Percentiles rank a stretch among this genome's conserved stretches.
phyloP scores from a whole-genome alignment of 2,113 vertebrate genomes.

The Pterocles gutturalis region DNA sequence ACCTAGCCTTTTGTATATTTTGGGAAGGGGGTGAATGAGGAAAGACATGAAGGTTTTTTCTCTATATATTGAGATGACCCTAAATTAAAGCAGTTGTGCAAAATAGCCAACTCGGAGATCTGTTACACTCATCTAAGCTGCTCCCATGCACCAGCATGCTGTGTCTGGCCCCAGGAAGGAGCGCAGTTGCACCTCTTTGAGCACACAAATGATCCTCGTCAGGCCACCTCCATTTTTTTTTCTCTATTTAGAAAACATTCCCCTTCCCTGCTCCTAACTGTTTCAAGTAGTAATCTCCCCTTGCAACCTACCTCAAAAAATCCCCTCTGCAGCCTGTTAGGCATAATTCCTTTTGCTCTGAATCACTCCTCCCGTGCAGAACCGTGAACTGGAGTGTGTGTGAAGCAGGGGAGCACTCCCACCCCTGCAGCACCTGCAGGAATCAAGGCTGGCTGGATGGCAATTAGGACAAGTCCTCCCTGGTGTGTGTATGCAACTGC shows the following conservation, averaged over 20 bases:
- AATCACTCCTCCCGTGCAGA: neutral
- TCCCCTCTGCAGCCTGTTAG: neutral
- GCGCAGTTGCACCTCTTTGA: neutral
- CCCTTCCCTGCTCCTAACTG: neutral
- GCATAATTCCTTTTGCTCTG: neutral
- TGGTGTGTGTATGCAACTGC: neutral
- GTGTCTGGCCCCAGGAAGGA: neutral
- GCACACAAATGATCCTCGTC: neutral
- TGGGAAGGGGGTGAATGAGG: neutral
- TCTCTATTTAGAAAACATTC: neutral
- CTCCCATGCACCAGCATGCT: accelerated
- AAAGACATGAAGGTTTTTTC: neutral
- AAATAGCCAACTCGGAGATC: neutral
- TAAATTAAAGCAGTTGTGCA: neutral
- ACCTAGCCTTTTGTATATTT: neutral
- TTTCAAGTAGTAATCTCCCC: neutral
- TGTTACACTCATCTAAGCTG: neutral
- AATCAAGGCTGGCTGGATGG: neutral
- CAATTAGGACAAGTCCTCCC: neutral
- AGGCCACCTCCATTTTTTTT: neutral
- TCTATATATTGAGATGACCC: neutral
- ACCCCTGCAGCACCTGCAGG: neutral
- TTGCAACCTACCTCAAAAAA: neutral
- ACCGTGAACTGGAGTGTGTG: accelerated
- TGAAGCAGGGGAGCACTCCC: neutral